Conservation (phyloP, 2,888 invertebrate genomes). For the Habroteleia sp. region DNA sequence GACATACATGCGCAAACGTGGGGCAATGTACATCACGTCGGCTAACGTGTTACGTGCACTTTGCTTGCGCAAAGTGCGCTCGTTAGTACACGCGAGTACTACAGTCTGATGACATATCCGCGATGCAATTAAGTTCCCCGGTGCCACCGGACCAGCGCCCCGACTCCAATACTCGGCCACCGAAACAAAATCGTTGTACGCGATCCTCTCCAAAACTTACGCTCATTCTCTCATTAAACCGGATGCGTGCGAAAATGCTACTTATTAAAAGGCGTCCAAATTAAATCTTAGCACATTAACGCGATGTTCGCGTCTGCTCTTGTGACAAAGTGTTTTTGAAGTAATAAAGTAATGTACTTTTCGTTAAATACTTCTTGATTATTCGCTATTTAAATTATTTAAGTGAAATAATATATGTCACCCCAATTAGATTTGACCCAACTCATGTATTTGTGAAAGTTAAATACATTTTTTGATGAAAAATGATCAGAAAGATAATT, state of each 20-base stretch:
- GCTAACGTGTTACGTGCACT: slow-evolving; percentile 2
- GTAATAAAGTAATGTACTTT: too few relatives aligned
- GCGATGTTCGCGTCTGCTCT: too few relatives aligned
- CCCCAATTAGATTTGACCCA: too few relatives aligned
- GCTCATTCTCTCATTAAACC: slow-evolving; percentile 42
- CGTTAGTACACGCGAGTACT: slow-evolving; percentile 35
- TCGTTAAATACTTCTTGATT: too few relatives aligned
- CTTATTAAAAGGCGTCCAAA: too few relatives aligned
- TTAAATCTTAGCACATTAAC: too few relatives aligned
- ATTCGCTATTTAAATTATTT: too few relatives aligned
- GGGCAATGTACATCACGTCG: slow-evolving; percentile 3
- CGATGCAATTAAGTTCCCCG: slow-evolving; percentile 56
- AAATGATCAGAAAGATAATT: too few relatives aligned
- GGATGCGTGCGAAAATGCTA: slow-evolving; percentile 20
- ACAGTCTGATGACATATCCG: slow-evolving; percentile 42
- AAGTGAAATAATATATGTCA: too few relatives aligned
- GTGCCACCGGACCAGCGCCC: slow-evolving; percentile 26
- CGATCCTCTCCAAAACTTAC: slow-evolving; percentile 26
- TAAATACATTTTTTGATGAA: too few relatives aligned
- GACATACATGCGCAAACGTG: slow-evolving; percentile 28
- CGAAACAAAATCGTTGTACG: slow-evolving; percentile 10
- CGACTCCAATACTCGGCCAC: slow-evolving; percentile 6
- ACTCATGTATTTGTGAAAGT: too few relatives aligned
- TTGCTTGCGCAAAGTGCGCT: slow-evolving; percentile 31
- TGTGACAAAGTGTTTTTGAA: too few relatives aligned